These are phyloP conservation scores for Gyrodactylus salaris DNA, from an alignment of 1,140 invertebrate species.

Conservation along the genomic window DNA sequence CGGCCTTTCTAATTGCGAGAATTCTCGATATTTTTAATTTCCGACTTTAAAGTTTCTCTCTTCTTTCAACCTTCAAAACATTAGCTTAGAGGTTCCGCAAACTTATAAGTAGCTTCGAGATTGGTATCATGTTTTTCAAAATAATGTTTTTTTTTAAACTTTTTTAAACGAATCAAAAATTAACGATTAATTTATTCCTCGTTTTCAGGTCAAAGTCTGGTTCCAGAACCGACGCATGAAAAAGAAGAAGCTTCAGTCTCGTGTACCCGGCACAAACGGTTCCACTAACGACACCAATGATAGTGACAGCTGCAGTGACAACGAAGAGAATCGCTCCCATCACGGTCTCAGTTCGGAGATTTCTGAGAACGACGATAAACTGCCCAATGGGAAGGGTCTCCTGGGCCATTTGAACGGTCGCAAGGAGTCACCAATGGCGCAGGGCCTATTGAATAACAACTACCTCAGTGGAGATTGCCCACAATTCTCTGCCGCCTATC, in stretches of 20 bases:
- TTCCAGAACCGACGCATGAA: constrained; percentile 87
- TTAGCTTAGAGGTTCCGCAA: too few relatives aligned
- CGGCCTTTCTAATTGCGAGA: too few relatives aligned
- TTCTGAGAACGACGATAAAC: not conserved
- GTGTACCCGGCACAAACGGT: not conserved
- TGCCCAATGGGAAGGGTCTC: not conserved
- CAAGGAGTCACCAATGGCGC: not conserved
- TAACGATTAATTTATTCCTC: too few relatives aligned
- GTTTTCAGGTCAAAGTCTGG: constrained; percentile 34
- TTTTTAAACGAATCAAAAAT: too few relatives aligned
- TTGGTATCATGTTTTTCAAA: too few relatives aligned
- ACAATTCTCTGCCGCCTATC: not conserved
- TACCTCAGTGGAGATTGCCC: not conserved
- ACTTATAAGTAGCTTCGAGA: too few relatives aligned
- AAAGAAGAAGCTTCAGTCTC: constrained; percentile 44
- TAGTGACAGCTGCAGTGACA: not conserved
- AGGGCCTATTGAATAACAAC: not conserved
- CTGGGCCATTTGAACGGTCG: not conserved
- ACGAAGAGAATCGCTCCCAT: not conserved
- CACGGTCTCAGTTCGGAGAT: not conserved
- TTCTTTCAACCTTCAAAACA: too few relatives aligned
- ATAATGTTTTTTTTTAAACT: too few relatives aligned
- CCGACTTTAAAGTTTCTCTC: too few relatives aligned
- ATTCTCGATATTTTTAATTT: too few relatives aligned
- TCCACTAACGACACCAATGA: not conserved